Percentiles rank a stretch among this genome's conserved stretches.
Conservation (phyloP, 2,888 invertebrate species). For the Cactoblastis cactorum region DNA sequence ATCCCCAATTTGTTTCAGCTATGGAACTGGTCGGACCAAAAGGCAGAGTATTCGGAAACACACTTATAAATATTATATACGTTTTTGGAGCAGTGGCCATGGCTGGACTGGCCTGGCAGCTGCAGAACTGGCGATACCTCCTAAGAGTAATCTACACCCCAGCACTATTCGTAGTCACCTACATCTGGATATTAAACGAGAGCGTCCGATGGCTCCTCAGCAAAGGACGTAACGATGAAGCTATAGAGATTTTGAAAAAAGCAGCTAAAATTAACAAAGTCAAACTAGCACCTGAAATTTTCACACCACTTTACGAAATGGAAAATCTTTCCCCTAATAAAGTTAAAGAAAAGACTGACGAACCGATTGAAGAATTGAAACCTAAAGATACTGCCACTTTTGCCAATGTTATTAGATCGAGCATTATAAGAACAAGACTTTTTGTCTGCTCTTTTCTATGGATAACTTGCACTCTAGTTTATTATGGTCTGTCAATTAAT, state of each 20-base stretch:
- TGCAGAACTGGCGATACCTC: slow-evolving; percentile 84
- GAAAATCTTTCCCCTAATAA: slow-evolving; percentile 29
- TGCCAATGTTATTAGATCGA: slow-evolving; percentile 72
- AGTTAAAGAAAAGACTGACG: slow-evolving; percentile 23
- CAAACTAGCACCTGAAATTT: slow-evolving; percentile 57
- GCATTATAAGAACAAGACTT: slow-evolving; percentile 76
- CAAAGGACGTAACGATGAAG: slow-evolving; percentile 82
- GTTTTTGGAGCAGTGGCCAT: slow-evolving; percentile 85
- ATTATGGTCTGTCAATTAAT: slow-evolving; percentile 89
- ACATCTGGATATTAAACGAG: slow-evolving; percentile 85
- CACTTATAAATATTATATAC: slow-evolving; percentile 84
- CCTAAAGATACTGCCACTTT: slow-evolving; percentile 39
- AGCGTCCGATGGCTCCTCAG: slow-evolving; percentile 88
- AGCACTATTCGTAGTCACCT: slow-evolving; percentile 82
- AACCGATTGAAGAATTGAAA: slow-evolving; percentile 22
- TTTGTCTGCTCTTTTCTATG: slow-evolving; percentile 85
- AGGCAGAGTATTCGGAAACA: slow-evolving; percentile 86
- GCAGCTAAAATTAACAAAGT: slow-evolving; percentile 83
- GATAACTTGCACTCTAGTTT: slow-evolving; percentile 89
- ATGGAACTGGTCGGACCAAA: slow-evolving; percentile 89
- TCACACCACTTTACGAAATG: slow-evolving; percentile 53
- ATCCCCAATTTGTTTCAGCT: slow-evolving; percentile 64
- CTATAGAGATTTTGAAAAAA: slow-evolving; percentile 80
- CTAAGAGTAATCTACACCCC: slow-evolving; percentile 85
- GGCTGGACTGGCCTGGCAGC: slow-evolving; percentile 83